These are phyloP conservation scores for Drosophila merina DNA, from an alignment of 2,888 invertebrate genomes.

Conservation along the genomic window DNA sequence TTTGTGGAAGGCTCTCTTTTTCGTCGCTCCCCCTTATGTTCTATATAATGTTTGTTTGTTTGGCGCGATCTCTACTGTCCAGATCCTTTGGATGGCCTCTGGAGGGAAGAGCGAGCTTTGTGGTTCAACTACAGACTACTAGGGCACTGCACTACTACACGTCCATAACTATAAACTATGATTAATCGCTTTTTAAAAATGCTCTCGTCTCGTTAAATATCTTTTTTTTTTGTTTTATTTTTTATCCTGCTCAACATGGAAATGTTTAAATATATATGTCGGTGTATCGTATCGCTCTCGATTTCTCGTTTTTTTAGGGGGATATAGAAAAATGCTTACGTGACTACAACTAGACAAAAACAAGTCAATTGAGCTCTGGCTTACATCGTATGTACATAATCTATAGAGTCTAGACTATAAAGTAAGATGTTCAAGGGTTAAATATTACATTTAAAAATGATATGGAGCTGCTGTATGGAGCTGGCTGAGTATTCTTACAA, in stretches of 20 bases:
- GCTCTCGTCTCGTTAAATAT: neutral
- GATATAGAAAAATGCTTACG: conserved; percentile 1
- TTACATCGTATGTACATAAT: conserved; percentile 51
- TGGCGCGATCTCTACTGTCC: neutral
- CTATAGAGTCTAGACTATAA: conserved; percentile 16
- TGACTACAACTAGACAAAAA: conserved; percentile 25
- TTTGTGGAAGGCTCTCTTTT: conserved; percentile 11
- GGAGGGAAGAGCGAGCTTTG: conserved; percentile 4
- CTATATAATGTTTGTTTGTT: conserved; percentile 9
- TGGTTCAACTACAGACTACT: conserved; percentile 28
- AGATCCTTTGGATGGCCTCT: neutral
- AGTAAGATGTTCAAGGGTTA: conserved; percentile 16
- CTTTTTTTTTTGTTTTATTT: neutral
- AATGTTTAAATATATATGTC: conserved; percentile 1
- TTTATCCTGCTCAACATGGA: conserved; percentile 16
- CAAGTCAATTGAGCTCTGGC: conserved; percentile 21
- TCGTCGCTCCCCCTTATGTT: neutral
- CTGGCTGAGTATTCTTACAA: conserved; percentile 55
- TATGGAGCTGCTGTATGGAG: conserved; percentile 21
- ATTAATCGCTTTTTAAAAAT: conserved; percentile 12
- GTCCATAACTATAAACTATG: conserved; percentile 15
- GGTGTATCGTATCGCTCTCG: too few relatives aligned
- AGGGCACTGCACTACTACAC: conserved; percentile 44
- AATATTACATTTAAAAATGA: conserved; percentile 10
- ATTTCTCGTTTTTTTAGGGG: neutral